Conservation (phyloP, 2,113 vertebrate genomes). For the Synodontis membranacea region DNA sequence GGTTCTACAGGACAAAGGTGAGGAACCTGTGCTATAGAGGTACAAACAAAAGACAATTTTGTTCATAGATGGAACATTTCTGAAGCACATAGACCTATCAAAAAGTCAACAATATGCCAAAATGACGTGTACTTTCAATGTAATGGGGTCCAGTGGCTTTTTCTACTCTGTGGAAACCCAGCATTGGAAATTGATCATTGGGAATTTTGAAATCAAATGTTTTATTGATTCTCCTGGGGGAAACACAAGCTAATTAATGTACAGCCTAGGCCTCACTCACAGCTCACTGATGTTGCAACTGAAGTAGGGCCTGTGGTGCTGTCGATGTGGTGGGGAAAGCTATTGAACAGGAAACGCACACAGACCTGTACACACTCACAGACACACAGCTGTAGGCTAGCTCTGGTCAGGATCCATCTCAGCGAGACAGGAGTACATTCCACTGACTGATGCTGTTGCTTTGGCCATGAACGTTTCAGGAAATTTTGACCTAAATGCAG, state of each 20-base stretch:
- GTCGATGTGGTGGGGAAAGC: constrained; percentile 47
- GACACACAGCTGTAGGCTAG: constrained; percentile 49
- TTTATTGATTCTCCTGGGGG: constrained; percentile 56
- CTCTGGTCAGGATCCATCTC: constrained; percentile 48
- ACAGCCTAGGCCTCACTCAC: constrained; percentile 44
- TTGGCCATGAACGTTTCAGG: background rate
- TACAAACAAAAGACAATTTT: background rate
- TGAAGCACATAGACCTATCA: background rate
- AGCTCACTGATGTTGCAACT: constrained; percentile 42
- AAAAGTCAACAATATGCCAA: background rate
- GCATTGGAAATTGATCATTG: constrained; percentile 53
- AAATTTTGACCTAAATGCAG: constrained; percentile 16
- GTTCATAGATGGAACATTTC: background rate
- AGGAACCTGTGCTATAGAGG: background rate
- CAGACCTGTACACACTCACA: background rate
- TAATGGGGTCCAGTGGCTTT: constrained; percentile 23
- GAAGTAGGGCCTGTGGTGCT: constrained; percentile 50
- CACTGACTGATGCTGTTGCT: constrained; percentile 58
- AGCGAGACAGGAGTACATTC: constrained; percentile 59
- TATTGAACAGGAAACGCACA: constrained; percentile 56
- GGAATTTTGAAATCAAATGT: constrained; percentile 52
- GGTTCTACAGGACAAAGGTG: background rate
- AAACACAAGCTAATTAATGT: constrained; percentile 59
- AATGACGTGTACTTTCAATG: background rate
- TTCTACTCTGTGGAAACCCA: constrained; percentile 46